Base-by-base conservation (phyloP, 2,888 invertebrate genomes). In the Lasioglossum zephyrum region DNA sequence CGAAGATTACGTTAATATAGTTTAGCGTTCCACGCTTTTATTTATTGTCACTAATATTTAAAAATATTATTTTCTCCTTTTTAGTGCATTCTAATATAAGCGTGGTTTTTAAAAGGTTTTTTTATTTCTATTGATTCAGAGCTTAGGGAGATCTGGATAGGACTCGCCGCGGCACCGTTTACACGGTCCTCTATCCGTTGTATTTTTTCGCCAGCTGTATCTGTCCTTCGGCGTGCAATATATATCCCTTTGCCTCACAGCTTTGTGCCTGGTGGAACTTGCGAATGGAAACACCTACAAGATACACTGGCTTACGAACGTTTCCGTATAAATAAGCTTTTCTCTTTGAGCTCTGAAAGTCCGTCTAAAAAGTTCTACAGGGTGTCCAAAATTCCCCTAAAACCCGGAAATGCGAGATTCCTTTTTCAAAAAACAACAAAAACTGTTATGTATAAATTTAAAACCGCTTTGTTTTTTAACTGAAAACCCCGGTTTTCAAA, bases 91-190 rank as follows among this genome's bases (percentile, higher is more conserved):
- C 1, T 31, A 31, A 31, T 31, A 31, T 31, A 31, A 31, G 31
- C 31, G 31, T 31, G 31, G 31, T 31, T 31, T 31, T 31, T 31
- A 31, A 31, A 31, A 31, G 31, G 31, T 31, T 31, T 31, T 31
- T 31, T 31, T 31, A 31, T 31, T 66, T 66, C 31, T 66, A 66
- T 66, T 66, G 66, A 66, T 66, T 66, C 31, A 16, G 16, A 66
- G 66, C 66, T 66, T 66, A 66, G 66, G 8, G 66, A 66, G 66
- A 66, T 66, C 66, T 66, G 36, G 36, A 66, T 66, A 36, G 66
- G 66, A 36, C 22, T 36, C 31, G 18, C 53, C 26, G 31, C 63
- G 13, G 16, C 6, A 16, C 13, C 66, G 18, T 13, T 13, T 26
- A 2, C n/a, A 26, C 16, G 13, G 36, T 6, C 16, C 31, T 66